Conservation (phyloP, 2,113 vertebrate genomes). For the Pteruthius melanotis region DNA sequence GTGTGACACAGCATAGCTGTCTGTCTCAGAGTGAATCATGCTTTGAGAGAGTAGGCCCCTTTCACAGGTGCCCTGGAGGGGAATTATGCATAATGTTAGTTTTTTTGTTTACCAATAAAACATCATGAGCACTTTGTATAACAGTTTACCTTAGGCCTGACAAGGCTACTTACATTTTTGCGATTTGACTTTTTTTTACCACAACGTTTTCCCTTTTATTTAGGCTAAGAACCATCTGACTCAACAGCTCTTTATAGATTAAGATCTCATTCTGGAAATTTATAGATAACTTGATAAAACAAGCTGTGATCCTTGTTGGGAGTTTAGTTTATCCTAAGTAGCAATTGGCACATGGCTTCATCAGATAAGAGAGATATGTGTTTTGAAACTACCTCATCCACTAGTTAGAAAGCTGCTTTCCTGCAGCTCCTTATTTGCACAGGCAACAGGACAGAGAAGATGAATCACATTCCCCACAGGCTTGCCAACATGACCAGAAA, state of each 20-base stretch:
- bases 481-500: not conserved
- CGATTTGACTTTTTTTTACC: not conserved
- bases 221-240: not conserved
- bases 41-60: not conserved
- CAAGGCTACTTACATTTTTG: not conserved
- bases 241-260: not conserved
- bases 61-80: not conserved
- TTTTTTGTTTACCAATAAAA: not conserved
- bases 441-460: not conserved
- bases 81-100: not conserved
- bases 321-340: not conserved
- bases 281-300: not conserved
- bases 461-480: not conserved
- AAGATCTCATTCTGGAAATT: not conserved
- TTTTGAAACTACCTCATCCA: not conserved
- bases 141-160: not conserved
- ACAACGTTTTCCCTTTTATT: not conserved
- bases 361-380: accelerated
- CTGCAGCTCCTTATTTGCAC: not conserved
- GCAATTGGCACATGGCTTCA: not conserved
- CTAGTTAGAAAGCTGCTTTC: not conserved
- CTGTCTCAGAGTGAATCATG: not conserved
- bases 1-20: not conserved
- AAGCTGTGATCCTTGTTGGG: not conserved
- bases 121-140: not conserved